Evolutionary conservation across 2,113 vertebrate genomes (phyloP), one percentile per base, ranked within the genome.

Genomic region (Oceanites oceanicus): DNA sequence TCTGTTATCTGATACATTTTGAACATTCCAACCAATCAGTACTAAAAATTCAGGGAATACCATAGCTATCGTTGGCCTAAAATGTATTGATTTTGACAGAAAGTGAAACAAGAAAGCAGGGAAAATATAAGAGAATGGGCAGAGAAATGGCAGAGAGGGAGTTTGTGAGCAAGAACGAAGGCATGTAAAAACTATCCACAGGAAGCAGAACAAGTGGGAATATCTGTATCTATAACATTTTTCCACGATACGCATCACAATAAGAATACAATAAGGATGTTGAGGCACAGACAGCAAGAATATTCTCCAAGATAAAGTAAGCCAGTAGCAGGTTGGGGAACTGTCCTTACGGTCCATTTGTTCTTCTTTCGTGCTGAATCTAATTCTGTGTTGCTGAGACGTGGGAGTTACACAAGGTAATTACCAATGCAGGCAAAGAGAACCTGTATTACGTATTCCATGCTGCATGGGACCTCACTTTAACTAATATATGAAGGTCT

Each of bases 151-250:
- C 40, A 93, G 71, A 72, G 15, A 14, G 2, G 4, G 25, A 45
- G 25, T 25, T 53, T 83, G 15, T 10, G 30, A 79, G 45, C n/a
- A 63, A 11, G 6, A 73, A 66, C 6, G 16, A 56, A 68, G 27
- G 6, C 1, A 0, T 5, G 7, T 30, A 72, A 50, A 81, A 94
- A 40, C 13, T 12, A 72, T 2, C 6, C 20, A 27, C 0, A 0
- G 9, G 20, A 76, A 53, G 36, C 36, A 70, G 16, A 83, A 83
- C 0, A 0, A 88, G 18, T 1, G 0, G 23, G 19, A 38, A 82
- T 11, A 15, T 71, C 78, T 86, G 6, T 17, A 19, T 30, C n/a
- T 55, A 3, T 3, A 63, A 44, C 1, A 15, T 53, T 92, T 82
- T 80, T 40, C 45, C 20, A 50, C 53, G 0, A 47, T 13, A 52